phyloP scores from a whole-genome alignment of 2,797 vertebrate species.

The Zenarchopterus dispar region DNA sequence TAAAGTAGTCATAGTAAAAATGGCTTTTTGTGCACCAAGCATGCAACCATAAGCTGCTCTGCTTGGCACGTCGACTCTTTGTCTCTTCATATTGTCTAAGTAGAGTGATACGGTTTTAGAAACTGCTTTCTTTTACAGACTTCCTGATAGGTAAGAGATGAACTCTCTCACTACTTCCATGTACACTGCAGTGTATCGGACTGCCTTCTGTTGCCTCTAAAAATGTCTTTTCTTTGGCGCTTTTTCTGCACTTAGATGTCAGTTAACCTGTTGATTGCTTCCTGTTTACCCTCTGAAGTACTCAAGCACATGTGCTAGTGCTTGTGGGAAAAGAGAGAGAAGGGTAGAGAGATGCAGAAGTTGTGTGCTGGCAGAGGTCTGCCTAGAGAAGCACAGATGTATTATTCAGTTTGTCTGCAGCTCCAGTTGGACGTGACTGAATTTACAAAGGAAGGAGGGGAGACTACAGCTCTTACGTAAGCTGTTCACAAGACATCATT shows the following conservation, averaged over 20 bases:
- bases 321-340: constrained; percentile 26
- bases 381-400: constrained; percentile 75
- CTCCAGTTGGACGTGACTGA: constrained; percentile 82
- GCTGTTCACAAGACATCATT: constrained; percentile 66
- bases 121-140: constrained; percentile 74
- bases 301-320: constrained; percentile 25
- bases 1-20: constrained; percentile 5
- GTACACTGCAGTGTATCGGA: constrained; percentile 42
- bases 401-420: constrained; percentile 84
- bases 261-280: constrained; percentile 54
- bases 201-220: constrained; percentile 25
- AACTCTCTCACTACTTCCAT: constrained; percentile 32
- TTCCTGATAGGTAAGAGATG: constrained; percentile 71
- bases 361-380: constrained; percentile 53
- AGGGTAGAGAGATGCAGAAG: constrained; percentile 32
- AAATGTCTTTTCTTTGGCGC: constrained; percentile 16
- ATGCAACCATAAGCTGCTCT: constrained; percentile 42
- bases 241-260: constrained; percentile 14
- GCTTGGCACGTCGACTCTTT: constrained; percentile 29
- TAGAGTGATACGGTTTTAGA: constrained; percentile 68
- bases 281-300: constrained; percentile 33
- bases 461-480: constrained; percentile 75
- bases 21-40: constrained; percentile 34
- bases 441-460: constrained; percentile 80
- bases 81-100: constrained; percentile 37